Evolutionary conservation across 1,140 invertebrate genomes (phyloP).

Genomic region (Globodera ellingtonae): DNA sequence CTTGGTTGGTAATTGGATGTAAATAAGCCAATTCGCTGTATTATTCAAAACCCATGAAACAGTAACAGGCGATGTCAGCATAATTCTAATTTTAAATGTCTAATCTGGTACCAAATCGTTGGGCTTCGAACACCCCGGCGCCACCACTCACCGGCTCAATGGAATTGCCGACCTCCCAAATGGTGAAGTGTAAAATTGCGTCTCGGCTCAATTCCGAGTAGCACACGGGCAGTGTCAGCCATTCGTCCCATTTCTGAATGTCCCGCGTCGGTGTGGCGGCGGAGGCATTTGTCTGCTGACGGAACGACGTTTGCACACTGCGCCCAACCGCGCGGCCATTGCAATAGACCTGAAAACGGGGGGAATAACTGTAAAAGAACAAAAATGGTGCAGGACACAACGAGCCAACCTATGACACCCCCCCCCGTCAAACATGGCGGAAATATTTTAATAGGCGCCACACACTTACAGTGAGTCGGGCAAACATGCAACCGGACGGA

Average conservation of each 20-base stretch:
- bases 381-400: background rate
- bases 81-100: too few relatives aligned
- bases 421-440: too few relatives aligned
- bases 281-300: slow-evolving; percentile 64
- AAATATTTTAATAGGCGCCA: too few relatives aligned
- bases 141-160: slow-evolving; percentile 81
- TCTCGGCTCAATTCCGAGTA: slow-evolving; percentile 88
- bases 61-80: too few relatives aligned
- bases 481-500: slow-evolving; percentile 44
- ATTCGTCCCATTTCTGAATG: slow-evolving; percentile 88
- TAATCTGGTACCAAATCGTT: too few relatives aligned
- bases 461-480: slow-evolving; percentile 41
- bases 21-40: too few relatives aligned
- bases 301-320: slow-evolving; percentile 85
- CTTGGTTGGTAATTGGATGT: background rate
- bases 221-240: slow-evolving; percentile 86
- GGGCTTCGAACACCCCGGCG: too few relatives aligned
- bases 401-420: background rate
- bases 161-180: slow-evolving; percentile 87
- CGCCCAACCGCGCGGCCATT: slow-evolving; percentile 81
- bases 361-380: slow-evolving; percentile 61
- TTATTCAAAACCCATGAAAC: too few relatives aligned
- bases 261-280: slow-evolving; percentile 26
- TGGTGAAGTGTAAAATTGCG: slow-evolving; percentile 83
- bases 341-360: slow-evolving; percentile 83